These are phyloP conservation scores for Plagodis dolabraria DNA, from an alignment of 2,888 invertebrate species.

Conservation along the genomic window DNA sequence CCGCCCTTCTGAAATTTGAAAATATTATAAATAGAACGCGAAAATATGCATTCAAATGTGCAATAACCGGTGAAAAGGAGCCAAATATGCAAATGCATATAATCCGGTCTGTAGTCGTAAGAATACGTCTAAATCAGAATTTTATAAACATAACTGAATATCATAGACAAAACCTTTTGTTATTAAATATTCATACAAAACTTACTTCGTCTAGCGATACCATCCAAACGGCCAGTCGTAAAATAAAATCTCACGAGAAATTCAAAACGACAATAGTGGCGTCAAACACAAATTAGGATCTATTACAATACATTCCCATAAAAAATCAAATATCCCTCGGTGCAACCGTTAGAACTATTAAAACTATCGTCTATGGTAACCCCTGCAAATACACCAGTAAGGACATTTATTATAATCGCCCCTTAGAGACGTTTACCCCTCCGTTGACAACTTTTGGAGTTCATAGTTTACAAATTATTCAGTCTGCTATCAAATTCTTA, in stretches of 20 bases:
- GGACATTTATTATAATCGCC: slow-evolving; percentile 5
- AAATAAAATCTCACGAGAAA: slow-evolving; percentile 49
- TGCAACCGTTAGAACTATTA: slow-evolving; percentile 59
- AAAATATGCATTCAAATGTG: too few species aligned
- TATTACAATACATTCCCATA: slow-evolving; percentile 33
- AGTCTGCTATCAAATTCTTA: too few species aligned
- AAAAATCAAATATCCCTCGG: slow-evolving; percentile 31
- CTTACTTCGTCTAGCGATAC: background rate
- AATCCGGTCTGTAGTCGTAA: too few species aligned
- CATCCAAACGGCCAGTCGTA: slow-evolving; percentile 21
- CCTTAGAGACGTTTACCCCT: background rate
- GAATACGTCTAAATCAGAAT: too few species aligned
- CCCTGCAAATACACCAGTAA: slow-evolving; percentile 38
- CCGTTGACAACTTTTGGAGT: too few species aligned
- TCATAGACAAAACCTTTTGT: too few species aligned
- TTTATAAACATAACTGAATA: too few species aligned
- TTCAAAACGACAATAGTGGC: slow-evolving; percentile 31
- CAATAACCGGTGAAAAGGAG: too few species aligned
- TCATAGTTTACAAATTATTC: too few species aligned
- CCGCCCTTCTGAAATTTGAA: background rate
- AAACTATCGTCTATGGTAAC: slow-evolving; percentile 48
- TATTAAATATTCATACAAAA: background rate
- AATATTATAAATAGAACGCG: background rate
- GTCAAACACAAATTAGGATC: slow-evolving; percentile 50
- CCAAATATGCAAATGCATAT: too few species aligned